Evolutionary conservation across 2,888 invertebrate species (phyloP).

Genomic region (Sinohyriopsis cumingii): DNA sequence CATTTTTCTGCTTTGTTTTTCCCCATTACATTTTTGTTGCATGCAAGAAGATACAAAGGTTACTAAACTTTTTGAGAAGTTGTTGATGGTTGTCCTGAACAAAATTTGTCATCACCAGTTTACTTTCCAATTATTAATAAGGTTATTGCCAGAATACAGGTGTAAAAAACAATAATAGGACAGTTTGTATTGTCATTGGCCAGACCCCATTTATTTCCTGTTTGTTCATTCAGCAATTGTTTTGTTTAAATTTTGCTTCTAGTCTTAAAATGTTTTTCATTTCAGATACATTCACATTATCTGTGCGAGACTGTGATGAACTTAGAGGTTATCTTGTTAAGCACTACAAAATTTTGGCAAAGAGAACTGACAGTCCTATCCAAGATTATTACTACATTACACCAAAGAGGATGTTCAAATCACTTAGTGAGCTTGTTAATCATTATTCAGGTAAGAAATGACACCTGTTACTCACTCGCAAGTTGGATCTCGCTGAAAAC

Average conservation of each 20-base stretch:
- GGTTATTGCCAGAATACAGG: not conserved
- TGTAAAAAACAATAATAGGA: not conserved
- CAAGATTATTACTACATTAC: constrained; percentile 86
- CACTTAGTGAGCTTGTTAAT: constrained; percentile 70
- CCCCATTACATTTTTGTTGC: too few relatives aligned
- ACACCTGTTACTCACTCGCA: too few relatives aligned
- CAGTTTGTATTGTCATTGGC: constrained; percentile 1
- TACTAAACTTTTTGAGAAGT: too few relatives aligned
- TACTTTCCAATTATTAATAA: too few relatives aligned
- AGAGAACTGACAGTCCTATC: constrained; percentile 31
- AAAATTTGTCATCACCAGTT: too few relatives aligned
- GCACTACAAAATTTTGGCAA: constrained; percentile 62
- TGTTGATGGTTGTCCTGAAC: too few relatives aligned
- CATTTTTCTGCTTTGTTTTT: too few relatives aligned
- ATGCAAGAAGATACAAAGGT: too few relatives aligned
- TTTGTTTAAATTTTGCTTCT: not conserved
- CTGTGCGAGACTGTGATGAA: constrained; percentile 65
- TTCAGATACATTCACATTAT: constrained; percentile 63
- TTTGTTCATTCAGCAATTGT: not conserved
- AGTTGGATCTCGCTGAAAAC: too few relatives aligned
- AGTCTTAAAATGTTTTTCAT: constrained; percentile 5
- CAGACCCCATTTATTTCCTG: not conserved
- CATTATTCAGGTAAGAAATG: constrained; percentile 58
- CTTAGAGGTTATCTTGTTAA: constrained; percentile 61
- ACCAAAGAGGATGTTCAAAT: constrained; percentile 94